These are phyloP conservation scores for Drosophila fungiperda DNA, from an alignment of 2,888 invertebrate genomes.

Conservation along the genomic window DNA sequence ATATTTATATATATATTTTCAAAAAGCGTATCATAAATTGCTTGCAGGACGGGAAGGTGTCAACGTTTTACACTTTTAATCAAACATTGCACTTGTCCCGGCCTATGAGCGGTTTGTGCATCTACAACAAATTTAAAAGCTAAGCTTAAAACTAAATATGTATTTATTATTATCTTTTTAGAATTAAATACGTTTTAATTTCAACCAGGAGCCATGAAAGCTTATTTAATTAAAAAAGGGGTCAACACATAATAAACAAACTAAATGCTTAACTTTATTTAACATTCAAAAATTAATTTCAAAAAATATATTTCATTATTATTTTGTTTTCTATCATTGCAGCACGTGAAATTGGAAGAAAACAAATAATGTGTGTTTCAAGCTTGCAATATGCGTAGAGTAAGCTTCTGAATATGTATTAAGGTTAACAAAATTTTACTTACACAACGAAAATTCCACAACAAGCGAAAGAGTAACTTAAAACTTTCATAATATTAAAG, in stretches of 20 bases:
- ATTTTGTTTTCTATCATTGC: conserved; percentile 7
- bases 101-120: conserved; percentile 86
- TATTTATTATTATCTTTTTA: not conserved
- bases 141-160: not conserved
- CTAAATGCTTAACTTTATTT: not conserved
- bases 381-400: conserved; percentile 20
- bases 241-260: not conserved
- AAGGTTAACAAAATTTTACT: not conserved
- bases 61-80: conserved; percentile 83
- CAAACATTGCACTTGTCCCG: conserved; percentile 89
- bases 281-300: conserved; percentile 2
- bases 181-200: not conserved
- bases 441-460: not conserved
- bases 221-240: not conserved
- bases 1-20: no score
- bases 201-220: not conserved
- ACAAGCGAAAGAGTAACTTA: not conserved
- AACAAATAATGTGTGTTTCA: not conserved
- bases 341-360: not conserved
- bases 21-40: conserved; percentile 49
- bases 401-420: not conserved
- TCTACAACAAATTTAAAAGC: conserved; percentile 10
- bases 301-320: conserved; percentile 2
- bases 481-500: not conserved
- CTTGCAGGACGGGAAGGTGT: conserved; percentile 84